Evolutionary conservation across 2,797 vertebrate species (phyloP).

Genomic region (Todus mexicanus): DNA sequence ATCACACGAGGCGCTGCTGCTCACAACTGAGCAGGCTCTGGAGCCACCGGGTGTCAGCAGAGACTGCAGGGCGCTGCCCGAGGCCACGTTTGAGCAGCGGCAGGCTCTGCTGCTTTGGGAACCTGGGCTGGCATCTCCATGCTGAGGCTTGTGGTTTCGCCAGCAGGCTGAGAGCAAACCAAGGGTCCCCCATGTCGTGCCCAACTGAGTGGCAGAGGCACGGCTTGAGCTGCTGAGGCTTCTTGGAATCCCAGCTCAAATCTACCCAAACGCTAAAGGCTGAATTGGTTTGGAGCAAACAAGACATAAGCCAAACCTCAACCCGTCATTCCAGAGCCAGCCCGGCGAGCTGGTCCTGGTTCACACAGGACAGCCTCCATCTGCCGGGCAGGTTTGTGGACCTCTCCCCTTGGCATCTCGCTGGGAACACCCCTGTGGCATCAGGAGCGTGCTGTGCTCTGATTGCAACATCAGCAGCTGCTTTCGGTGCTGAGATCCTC

Average conservation of each 20-base stretch:
- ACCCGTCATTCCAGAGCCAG: background rate
- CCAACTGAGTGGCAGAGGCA: background rate
- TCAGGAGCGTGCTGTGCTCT: background rate
- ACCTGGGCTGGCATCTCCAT: background rate
- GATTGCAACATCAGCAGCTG: background rate
- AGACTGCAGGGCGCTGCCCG: background rate
- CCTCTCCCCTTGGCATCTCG: background rate
- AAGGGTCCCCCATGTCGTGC: rapidly evolving
- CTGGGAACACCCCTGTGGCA: background rate
- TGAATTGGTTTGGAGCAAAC: background rate
- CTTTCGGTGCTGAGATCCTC: background rate
- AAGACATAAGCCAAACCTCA: background rate
- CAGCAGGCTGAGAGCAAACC: background rate
- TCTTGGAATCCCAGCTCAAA: background rate
- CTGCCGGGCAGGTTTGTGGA: background rate
- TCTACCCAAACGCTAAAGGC: background rate
- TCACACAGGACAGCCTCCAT: background rate
- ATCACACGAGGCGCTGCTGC: background rate
- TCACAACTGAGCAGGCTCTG: background rate
- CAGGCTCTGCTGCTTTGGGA: background rate
- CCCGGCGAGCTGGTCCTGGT: background rate
- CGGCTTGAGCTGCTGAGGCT: background rate
- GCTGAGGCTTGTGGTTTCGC: background rate
- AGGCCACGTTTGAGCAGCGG: background rate
- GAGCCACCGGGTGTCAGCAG: background rate